Conservation (phyloP, 2,113 vertebrate genomes). For the Fulica atra region DNA sequence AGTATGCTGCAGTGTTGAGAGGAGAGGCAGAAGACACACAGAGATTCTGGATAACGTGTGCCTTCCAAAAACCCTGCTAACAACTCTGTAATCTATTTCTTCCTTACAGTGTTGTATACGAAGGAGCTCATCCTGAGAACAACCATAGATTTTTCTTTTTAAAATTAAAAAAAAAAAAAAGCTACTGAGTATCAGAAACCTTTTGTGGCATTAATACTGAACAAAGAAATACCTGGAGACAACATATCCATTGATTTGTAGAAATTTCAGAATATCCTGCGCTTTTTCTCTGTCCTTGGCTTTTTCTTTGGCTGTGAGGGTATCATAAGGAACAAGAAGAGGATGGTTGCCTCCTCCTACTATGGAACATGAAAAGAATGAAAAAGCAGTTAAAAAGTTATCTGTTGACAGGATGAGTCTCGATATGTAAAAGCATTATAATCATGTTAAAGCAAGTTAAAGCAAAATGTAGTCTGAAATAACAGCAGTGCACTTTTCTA, state of each 20-base stretch:
- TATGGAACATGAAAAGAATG: constrained; percentile 19
- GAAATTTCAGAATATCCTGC: constrained; percentile 94
- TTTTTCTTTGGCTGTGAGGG: constrained; percentile 96
- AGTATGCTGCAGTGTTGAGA: neutral
- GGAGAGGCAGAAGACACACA: neutral
- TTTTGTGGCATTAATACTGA: neutral
- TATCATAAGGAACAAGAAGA: constrained; percentile 93
- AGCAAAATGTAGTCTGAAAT: neutral
- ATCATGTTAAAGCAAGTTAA: neutral
- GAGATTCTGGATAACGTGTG: neutral
- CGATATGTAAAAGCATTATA: neutral
- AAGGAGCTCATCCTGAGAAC: neutral
- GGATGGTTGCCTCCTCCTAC: constrained; percentile 94
- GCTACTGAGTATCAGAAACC: neutral
- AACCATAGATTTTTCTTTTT: neutral
- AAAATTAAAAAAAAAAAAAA: no score
- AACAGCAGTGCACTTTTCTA: neutral
- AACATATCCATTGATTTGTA: constrained; percentile 93
- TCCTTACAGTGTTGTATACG: neutral
- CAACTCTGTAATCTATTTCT: neutral
- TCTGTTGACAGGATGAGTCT: neutral
- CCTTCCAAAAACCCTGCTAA: neutral
- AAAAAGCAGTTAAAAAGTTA: neutral
- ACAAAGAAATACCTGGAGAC: constrained; percentile 86
- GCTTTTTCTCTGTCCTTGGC: constrained; percentile 93